Percentiles rank a stretch among this genome's conserved stretches.
Conservation (phyloP, 2,797 vertebrate species). For the Rhynchotus rufescens region DNA sequence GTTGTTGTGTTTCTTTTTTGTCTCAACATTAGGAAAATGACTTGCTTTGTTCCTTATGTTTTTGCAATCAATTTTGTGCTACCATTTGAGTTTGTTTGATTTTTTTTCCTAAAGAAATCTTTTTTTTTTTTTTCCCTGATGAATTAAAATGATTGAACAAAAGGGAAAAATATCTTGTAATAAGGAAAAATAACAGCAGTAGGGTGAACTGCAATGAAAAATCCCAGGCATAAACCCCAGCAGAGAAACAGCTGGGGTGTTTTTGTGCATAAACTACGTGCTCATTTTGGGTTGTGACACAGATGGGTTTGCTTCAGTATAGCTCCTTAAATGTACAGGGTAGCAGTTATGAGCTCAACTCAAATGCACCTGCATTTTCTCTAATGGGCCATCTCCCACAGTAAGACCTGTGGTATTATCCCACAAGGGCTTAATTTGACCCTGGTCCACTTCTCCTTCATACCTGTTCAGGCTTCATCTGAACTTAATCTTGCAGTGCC, state of each 20-base stretch:
- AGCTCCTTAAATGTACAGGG: background rate
- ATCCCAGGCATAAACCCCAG: constrained; percentile 24
- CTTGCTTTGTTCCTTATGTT: constrained; percentile 24
- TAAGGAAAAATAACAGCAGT: constrained; percentile 20
- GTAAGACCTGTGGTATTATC: background rate
- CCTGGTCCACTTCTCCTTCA: background rate
- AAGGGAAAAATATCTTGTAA: constrained; percentile 7
- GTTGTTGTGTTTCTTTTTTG: constrained; percentile 28
- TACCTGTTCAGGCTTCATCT: background rate
- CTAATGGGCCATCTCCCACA: background rate
- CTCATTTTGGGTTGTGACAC: constrained; percentile 37
- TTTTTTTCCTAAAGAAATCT: background rate
- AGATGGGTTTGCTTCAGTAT: background rate
- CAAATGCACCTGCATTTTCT: background rate
- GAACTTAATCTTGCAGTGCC: background rate
- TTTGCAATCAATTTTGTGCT: constrained; percentile 34
- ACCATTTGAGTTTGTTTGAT: background rate
- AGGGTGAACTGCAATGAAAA: constrained; percentile 24
- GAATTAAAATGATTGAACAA: constrained; percentile 55
- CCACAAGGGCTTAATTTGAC: background rate
- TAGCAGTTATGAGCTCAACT: background rate
- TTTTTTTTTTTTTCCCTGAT: background rate
- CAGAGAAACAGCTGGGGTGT: constrained; percentile 48
- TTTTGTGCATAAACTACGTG: constrained; percentile 22
- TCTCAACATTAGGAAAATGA: constrained; percentile 36